Evolutionary conservation across 37 sponge, comb jelly and placozoan species (phyloP), one percentile per base, ranked within the genome.

Genomic region (Crambe crambe): DNA sequence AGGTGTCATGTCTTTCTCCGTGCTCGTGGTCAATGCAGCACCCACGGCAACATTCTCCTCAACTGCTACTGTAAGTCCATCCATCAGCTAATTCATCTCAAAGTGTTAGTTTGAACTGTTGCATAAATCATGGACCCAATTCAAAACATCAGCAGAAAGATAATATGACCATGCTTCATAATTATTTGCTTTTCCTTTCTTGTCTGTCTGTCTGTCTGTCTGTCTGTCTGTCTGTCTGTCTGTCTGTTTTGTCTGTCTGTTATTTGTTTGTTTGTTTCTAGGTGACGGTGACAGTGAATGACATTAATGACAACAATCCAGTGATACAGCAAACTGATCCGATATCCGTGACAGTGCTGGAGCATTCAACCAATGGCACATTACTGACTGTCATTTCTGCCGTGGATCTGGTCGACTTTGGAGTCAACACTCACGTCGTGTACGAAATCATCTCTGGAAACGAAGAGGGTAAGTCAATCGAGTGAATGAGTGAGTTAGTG

Each of bases 241-340:
- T n/a, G n/a, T n/a, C n/a, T n/a, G n/a, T n/a, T n/a, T n/a, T n/a
- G n/a, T n/a, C n/a, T n/a, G n/a, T n/a, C n/a, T n/a, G n/a, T n/a
- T n/a, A n/a, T n/a, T n/a, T n/a, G n/a, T n/a, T n/a, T n/a, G n/a
- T 41, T 58, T 43, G 12, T 35, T 23, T 37, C 51, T 67, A 86
- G 86, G 68, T 86, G 30, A 64, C 68, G 2, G 67, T 86, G 54
- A 30, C 38, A 3, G 44, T 86, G 1, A 34, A 26, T 29, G 86
- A 86, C 40, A 42, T 77, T 62, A 86, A 86, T 63, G 86, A 86
- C 63, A 42, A 79, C 29, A 10, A 23, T 21, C 86, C 86, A 61
- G 54, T 79, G 2, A 56, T 86, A 23, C 15, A 78, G 0, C 47
- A 58, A 26, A 71, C 32, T 2, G 58, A 26, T 36, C 58, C 82